Base-by-base conservation (phyloP, 2,888 invertebrate genomes). In the Nemoura dubitans region DNA sequence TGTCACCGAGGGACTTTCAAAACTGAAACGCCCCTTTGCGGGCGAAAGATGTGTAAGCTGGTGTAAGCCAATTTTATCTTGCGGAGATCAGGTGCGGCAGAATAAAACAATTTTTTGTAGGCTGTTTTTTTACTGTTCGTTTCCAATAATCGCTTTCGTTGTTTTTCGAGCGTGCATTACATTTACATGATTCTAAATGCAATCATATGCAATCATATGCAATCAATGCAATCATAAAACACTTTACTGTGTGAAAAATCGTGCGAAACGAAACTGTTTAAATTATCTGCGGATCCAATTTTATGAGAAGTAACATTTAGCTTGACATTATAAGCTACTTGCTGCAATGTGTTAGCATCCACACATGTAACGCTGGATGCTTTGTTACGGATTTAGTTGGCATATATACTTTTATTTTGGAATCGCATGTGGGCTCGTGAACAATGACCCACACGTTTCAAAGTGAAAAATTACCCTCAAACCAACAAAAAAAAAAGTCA, bases 401-500 rank as follows among this genome's bases (percentile, higher is more conserved):
- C 14, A 21, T 59, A 59, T 36, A 59, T 59, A 59, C 21, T 59
- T 59, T 59, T 59, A 59, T 59, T 59, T 59, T 59, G 14, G 1
- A 14, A 59, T 59, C 59, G 59, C 59, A 59, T 59, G 59, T 59
- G 59, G 21, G 59, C 59, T 7, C 59, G 21, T 59, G 59, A 59
- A 59, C 59, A 59, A 59, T 59, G 59, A 59, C 59, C 59, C 59
- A 59, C 14, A 59, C 59, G 59, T 59, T 59, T 59, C 59, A 59
- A 59, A 59, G 21, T 59, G 59, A 59, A 21, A 14, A 59, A 59
- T 59, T 59, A 59, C 59, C 59, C 59, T 59, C 59, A 59, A 10
- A 59, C 59, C 59, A 59, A 59, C 10, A 59, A 59, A 59, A 59
- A 59, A 59, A 59, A 59, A 59, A 59, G 2, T 2, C 59, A 59